Base-by-base conservation (phyloP, 2,888 invertebrate species). In the Dryobotodes eremita region DNA sequence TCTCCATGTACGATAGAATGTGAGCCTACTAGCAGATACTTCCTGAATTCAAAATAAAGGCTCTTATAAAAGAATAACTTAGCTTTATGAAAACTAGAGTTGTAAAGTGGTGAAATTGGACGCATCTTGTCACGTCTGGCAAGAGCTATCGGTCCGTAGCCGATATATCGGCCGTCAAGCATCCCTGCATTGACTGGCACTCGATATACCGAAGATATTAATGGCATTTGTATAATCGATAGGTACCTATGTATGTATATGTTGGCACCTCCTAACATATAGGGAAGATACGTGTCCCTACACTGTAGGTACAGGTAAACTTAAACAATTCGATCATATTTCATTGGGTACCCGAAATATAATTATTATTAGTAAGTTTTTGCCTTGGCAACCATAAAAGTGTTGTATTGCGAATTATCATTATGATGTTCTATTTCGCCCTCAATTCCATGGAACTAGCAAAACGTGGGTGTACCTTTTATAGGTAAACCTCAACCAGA, bases 121-220 rank as follows among this genome's bases (percentile, higher is more conserved):
- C 26, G 15, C 6, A 26, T 55, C 36, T 65, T 65, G 72, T 66
- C 65, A 62, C 17, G 17, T 61, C 23, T 36, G 17, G n/a, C 36
- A 36, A 59, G 61, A 70, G 31, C 31, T 65, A 62, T 62, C 13
- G 48, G 48, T n/a, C 36, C 66, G 17, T 23, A 31, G n/a, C 57
- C 46, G 31, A 81, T 61, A 48, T 74, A 61, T 65, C 68, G 46
- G 26, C 13, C 62, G 42, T 77, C 71, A 72, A 62, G 42, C 57
- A 72, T 55, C 71, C 50, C 57, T 57, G 36, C 50, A 26, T 42
- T 70, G 48, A 70, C 75, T 70, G 86, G 70, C 61, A 84, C 50
- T 65, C 69, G 42, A 72, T 77, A 75, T 72, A 59, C 23, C 69
- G 15, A 64, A 70, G 66, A 36, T 69, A 80, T 72, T 61, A 74